Evolutionary conservation across 1,140 invertebrate species (phyloP).

Genomic region (Diabrotica undecimpunctata): DNA sequence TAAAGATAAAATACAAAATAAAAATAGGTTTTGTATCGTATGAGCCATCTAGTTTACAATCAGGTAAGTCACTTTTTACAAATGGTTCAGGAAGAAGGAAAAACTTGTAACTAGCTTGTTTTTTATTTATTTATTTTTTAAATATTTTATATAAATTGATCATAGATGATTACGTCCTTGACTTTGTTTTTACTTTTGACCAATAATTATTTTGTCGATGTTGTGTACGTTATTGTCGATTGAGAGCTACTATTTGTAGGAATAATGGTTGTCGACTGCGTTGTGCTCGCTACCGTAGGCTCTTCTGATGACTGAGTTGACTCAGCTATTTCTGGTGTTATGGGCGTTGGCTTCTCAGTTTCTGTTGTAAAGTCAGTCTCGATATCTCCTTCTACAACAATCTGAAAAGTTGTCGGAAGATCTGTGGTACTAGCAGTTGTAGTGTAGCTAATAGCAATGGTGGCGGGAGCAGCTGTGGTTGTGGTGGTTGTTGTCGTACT

Average conservation of each 20-base stretch:
- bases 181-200: too few species aligned
- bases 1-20: too few species aligned
- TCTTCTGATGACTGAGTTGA: slow-evolving; percentile 4
- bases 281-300: slow-evolving; percentile 19
- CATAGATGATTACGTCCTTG: too few species aligned
- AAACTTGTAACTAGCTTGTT: too few species aligned
- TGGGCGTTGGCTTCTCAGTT: slow-evolving; percentile 11
- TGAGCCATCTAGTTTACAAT: too few species aligned
- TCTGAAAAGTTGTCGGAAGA: slow-evolving; percentile 27
- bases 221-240: slow-evolving; percentile 17
- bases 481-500: slow-evolving; percentile 16
- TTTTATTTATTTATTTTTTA: too few species aligned
- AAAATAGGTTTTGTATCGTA: too few species aligned
- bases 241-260: neutral
- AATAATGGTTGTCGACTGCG: slow-evolving; percentile 22
- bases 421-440: slow-evolving; percentile 39
- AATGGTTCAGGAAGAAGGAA: too few species aligned
- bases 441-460: slow-evolving; percentile 17
- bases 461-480: slow-evolving; percentile 6
- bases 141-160: too few species aligned
- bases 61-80: too few species aligned
- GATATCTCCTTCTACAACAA: slow-evolving; percentile 32
- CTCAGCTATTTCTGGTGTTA: slow-evolving; percentile 15
- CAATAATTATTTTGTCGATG: too few species aligned
- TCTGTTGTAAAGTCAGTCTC: slow-evolving; percentile 7